These are phyloP conservation scores for Styela plicata DNA, from an alignment of 23 tunicate genomes.

Conservation along the genomic window DNA sequence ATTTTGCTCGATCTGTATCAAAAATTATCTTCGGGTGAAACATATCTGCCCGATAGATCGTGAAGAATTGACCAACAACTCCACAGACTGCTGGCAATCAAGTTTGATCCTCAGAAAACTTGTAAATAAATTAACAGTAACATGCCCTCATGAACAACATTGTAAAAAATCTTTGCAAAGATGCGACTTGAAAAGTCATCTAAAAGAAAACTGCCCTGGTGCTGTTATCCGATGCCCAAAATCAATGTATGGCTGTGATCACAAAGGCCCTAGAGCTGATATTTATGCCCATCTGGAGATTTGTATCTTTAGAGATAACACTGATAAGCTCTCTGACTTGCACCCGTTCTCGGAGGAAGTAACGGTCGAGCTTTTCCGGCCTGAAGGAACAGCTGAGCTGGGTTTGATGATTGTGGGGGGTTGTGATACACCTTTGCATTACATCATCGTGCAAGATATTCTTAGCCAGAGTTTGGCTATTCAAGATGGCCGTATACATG, in stretches of 20 bases:
- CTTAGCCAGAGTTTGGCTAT: constrained; percentile 35
- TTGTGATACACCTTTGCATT: constrained; percentile 73
- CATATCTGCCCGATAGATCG: constrained; percentile 81
- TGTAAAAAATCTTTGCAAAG: constrained; percentile 50
- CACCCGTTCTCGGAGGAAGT: constrained; percentile 63
- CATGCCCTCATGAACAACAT: constrained; percentile 53
- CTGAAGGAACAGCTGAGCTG: constrained; percentile 63
- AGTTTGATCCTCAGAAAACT: constrained; percentile 70
- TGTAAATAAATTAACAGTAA: constrained; percentile 56
- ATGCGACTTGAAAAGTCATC: constrained; percentile 50
- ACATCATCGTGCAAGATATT: constrained; percentile 60
- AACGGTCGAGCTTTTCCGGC: constrained; percentile 63
- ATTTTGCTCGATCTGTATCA: constrained; percentile 64
- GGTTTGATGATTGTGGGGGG: constrained; percentile 88
- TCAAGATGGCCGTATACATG: constrained; percentile 62
- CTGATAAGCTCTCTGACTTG: constrained; percentile 41
- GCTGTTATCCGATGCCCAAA: constrained; percentile 50
- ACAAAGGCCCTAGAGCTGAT: constrained; percentile 42
- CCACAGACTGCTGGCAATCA: constrained; percentile 79
- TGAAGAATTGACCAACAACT: constrained; percentile 38
- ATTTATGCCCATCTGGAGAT: constrained; percentile 35
- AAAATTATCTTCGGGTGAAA: constrained; percentile 60
- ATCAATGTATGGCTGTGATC: constrained; percentile 74
- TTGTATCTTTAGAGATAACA: constrained; percentile 46
- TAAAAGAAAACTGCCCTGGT: constrained; percentile 83